Conservation (phyloP, 2,797 vertebrate species). For the Scarus forsteni region DNA sequence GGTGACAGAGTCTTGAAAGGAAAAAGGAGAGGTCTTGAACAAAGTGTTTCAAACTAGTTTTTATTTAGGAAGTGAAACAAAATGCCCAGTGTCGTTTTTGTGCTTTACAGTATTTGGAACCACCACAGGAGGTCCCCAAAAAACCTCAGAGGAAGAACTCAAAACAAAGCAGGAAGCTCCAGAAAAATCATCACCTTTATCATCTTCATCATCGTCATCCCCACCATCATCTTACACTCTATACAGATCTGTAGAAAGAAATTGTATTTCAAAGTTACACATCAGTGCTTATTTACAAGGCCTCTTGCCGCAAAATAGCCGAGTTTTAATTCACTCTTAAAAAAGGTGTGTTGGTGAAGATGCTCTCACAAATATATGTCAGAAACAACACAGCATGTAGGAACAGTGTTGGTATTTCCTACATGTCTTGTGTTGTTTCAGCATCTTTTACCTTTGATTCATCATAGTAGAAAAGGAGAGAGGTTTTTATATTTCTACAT, state of each 20-base stretch:
- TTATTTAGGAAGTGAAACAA: slow-evolving; percentile 89
- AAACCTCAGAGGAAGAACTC: slow-evolving; percentile 71
- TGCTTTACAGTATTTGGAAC: slow-evolving; percentile 86
- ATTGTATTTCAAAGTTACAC: slow-evolving; percentile 80
- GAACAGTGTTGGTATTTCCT: slow-evolving; percentile 37
- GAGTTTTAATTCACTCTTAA: slow-evolving; percentile 63
- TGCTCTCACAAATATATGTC: slow-evolving; percentile 44
- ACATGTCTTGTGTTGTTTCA: slow-evolving; percentile 35
- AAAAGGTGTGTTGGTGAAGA: slow-evolving; percentile 60
- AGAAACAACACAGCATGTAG: slow-evolving; percentile 55
- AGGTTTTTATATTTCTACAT: slow-evolving; percentile 75
- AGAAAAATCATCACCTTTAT: slow-evolving; percentile 51
- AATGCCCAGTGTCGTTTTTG: slow-evolving; percentile 86
- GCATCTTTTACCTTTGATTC: slow-evolving; percentile 52
- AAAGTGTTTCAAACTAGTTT: slow-evolving; percentile 70
- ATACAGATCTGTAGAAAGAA: slow-evolving; percentile 86
- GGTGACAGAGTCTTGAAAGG: no score
- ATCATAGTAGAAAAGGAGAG: slow-evolving; percentile 70
- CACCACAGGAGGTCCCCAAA: slow-evolving; percentile 54
- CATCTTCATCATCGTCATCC: slow-evolving; percentile 29
- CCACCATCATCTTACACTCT: slow-evolving; percentile 66
- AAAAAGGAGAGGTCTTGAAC: slow-evolving; percentile 3
- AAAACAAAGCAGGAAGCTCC: slow-evolving; percentile 73
- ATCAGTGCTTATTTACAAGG: slow-evolving; percentile 83
- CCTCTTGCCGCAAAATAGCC: slow-evolving; percentile 73